These are phyloP conservation scores for Squalus acanthias DNA, from an alignment of 2,797 vertebrate genomes.

Conservation along the genomic window DNA sequence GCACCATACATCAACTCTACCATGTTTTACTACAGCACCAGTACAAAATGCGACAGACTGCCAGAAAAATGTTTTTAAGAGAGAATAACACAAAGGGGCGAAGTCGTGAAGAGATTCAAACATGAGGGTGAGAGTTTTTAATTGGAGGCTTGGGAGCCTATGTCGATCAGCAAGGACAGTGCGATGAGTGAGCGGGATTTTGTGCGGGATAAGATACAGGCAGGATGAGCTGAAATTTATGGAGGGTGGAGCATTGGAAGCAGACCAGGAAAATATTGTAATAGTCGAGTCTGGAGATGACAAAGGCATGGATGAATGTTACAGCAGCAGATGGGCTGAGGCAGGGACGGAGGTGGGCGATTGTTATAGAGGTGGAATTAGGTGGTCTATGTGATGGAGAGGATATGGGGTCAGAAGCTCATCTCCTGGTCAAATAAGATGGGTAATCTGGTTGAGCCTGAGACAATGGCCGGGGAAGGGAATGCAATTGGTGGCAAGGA, in stretches of 20 bases:
- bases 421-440: not conserved
- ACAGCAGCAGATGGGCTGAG: not conserved
- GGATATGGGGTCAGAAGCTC: not conserved
- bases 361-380: not conserved
- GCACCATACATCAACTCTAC: not conserved
- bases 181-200: not conserved
- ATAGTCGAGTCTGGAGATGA: not conserved
- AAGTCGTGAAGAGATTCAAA: not conserved
- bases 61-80: not conserved
- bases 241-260: not conserved
- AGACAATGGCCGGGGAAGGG: not conserved
- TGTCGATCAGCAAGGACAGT: not conserved
- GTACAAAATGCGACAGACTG: too few species aligned
- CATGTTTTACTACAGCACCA: not conserved
- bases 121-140: not conserved
- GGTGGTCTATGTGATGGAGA: not conserved
- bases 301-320: not conserved
- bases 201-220: not conserved
- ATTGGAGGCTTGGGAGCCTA: not conserved
- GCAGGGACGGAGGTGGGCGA: not conserved
- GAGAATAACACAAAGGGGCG: not conserved
- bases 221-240: not conserved
- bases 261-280: not conserved
- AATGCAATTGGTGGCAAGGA: not conserved
- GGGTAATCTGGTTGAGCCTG: not conserved